Base-by-base conservation (phyloP, 2,888 invertebrate species). In the Hyles lineata region DNA sequence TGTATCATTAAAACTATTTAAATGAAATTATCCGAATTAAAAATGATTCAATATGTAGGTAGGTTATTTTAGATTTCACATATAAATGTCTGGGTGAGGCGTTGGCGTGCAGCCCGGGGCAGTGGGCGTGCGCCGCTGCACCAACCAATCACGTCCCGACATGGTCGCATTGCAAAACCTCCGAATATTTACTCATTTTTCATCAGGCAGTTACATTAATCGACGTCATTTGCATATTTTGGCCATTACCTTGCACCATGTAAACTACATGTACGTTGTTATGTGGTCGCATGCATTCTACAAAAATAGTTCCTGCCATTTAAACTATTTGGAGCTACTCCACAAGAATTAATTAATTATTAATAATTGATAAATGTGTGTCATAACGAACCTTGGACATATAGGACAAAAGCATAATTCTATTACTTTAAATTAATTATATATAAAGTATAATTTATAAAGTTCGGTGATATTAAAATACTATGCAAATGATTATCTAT, bases 51-150 rank as follows among this genome's bases (percentile, higher is more conserved):
- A 76, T 77, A 72, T 72, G 75, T 77, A 79, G 72, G 80, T 79
- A 78, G 84, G 79, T 88, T 88, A 90, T 90, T 91, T 90, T 79
- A 85, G 84, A 90, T 90, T 90, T 89, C 88, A 88, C 89, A 88
- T 90, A 82, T 87, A 89, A 89, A 86, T 82, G 81, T 82, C 77
- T 77, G 82, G 80, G 78, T 78, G 82, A 86, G 85, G 86, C 84
- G 84, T 84, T 79, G 76, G 85, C 86, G 83, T 89, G 88, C 83
- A 77, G 89, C 93, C 90, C 82, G 89, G 80, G 92, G 92, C 92
- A 85, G 88, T 89, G 89, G 94, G 94, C 93, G 94, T 89, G 82
- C 84, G 82, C 78, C 79, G 78, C 59, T 74, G 70, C 62, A 67
- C 76, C 83, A 85, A 79, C 92, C 92, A 93, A 92, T 92, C 74